A percentile compares a stretch with the other conserved stretches of the same genome.
phyloP scores from a whole-genome alignment of 1,140 invertebrate genomes.

The Brachionus rotundiformis region DNA sequence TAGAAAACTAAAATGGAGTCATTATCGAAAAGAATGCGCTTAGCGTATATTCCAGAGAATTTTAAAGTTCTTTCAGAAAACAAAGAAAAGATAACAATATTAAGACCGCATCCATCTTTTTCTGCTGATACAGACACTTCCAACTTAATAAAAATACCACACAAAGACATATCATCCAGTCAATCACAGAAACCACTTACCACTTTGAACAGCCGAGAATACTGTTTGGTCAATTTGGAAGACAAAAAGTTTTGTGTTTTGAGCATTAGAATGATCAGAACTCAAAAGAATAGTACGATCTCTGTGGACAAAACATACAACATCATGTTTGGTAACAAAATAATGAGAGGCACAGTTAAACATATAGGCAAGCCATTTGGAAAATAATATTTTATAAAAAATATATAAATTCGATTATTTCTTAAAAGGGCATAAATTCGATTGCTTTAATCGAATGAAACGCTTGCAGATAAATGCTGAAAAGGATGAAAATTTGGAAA shows the following conservation, averaged over 20 bases:
- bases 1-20: not conserved
- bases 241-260: slow-evolving; percentile 6
- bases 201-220: not conserved
- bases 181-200: not conserved
- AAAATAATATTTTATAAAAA: not conserved
- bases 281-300: not conserved
- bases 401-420: not conserved
- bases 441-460: not conserved
- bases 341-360: not conserved
- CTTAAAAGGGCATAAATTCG: not conserved
- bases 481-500: not conserved
- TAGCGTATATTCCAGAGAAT: not conserved
- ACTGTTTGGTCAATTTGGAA: not conserved
- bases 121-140: not conserved
- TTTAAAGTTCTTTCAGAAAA: not conserved
- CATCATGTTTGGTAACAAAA: not conserved
- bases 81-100: not conserved
- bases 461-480: not conserved
- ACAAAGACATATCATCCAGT: not conserved
- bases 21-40: not conserved
- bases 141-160: not conserved
- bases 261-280: not conserved
- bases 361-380: not conserved
- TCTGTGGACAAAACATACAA: not conserved
- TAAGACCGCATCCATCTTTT: not conserved